phyloP scores from a whole-genome alignment of 2,888 invertebrate genomes.

The Glaucopsyche alexis region DNA sequence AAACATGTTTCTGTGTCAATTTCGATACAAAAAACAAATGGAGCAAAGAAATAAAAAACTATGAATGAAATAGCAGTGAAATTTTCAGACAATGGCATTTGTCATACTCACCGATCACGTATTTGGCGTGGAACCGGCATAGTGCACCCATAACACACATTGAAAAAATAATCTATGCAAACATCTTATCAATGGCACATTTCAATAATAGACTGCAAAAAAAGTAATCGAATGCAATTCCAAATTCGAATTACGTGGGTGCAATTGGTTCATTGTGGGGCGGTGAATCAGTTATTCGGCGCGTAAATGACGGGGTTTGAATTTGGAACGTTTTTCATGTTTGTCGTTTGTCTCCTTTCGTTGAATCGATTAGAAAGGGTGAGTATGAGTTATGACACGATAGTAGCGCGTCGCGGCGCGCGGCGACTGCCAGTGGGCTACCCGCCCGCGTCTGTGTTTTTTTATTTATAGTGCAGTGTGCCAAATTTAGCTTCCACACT shows the following conservation, averaged over 20 bases:
- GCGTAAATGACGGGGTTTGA: slow-evolving; percentile 6
- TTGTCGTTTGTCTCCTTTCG: slow-evolving; percentile 35
- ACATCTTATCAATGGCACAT: neutral
- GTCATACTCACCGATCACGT: slow-evolving; percentile 65
- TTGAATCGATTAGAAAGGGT: slow-evolving; percentile 35
- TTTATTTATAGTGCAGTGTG: slow-evolving; percentile 68
- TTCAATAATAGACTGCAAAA: neutral
- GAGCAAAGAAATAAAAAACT: slow-evolving; percentile 9
- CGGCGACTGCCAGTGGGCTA: slow-evolving; percentile 55
- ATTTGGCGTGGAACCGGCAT: slow-evolving; percentile 73
- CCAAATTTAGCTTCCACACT: slow-evolving; percentile 43
- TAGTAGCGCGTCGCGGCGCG: slow-evolving; percentile 54
- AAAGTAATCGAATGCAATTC: neutral
- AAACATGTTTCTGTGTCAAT: neutral
- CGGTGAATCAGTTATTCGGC: neutral
- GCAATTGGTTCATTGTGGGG: neutral
- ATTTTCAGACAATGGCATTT: slow-evolving; percentile 30
- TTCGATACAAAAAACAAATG: slow-evolving; percentile 27
- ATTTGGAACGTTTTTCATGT: slow-evolving; percentile 25
- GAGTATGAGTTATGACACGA: slow-evolving; percentile 34
- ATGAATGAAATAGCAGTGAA: slow-evolving; percentile 24
- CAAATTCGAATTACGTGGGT: slow-evolving; percentile 8
- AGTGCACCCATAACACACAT: slow-evolving; percentile 75
- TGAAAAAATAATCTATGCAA: slow-evolving; percentile 31
- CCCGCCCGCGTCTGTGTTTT: slow-evolving; percentile 44